These are phyloP conservation scores for Metallyticus violacea DNA, from an alignment of 2,888 invertebrate species.

Conservation along the genomic window DNA sequence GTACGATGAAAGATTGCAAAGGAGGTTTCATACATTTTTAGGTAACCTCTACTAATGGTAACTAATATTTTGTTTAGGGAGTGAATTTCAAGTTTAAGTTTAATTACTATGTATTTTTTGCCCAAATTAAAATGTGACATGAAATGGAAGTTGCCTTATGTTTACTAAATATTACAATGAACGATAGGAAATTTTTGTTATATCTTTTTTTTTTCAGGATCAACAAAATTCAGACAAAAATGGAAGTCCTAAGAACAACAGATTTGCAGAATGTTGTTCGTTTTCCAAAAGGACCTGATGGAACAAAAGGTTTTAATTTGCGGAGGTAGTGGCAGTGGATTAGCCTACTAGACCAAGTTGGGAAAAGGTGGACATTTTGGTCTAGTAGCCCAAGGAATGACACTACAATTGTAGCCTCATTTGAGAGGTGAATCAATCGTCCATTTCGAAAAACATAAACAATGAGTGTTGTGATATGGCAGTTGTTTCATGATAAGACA, in stretches of 20 bases:
- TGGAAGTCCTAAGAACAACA: slow-evolving; percentile 36
- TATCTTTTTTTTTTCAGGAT: slow-evolving; percentile 38
- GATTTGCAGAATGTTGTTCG: slow-evolving; percentile 56
- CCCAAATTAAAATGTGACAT: no score
- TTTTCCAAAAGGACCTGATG: slow-evolving; percentile 76
- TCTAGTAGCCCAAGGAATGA: background rate
- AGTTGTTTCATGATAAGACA: background rate
- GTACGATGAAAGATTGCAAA: no score
- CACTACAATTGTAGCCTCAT: background rate
- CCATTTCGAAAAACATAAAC: background rate
- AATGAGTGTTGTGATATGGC: background rate
- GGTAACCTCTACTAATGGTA: no score
- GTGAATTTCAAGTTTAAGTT: no score
- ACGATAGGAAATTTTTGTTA: background rate
- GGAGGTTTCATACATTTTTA: no score
- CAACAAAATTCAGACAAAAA: slow-evolving; percentile 47
- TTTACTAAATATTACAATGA: slow-evolving; percentile 16
- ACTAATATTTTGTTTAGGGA: no score
- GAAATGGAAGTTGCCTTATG: no score
- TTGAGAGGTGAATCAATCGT: background rate
- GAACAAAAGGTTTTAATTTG: slow-evolving; percentile 66
- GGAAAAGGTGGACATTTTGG: background rate
- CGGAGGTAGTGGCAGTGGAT: slow-evolving; percentile 55
- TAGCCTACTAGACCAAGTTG: background rate
- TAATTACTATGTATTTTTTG: no score